Conservation (phyloP, 2,797 vertebrate genomes). For the Lithobates pipiens region DNA sequence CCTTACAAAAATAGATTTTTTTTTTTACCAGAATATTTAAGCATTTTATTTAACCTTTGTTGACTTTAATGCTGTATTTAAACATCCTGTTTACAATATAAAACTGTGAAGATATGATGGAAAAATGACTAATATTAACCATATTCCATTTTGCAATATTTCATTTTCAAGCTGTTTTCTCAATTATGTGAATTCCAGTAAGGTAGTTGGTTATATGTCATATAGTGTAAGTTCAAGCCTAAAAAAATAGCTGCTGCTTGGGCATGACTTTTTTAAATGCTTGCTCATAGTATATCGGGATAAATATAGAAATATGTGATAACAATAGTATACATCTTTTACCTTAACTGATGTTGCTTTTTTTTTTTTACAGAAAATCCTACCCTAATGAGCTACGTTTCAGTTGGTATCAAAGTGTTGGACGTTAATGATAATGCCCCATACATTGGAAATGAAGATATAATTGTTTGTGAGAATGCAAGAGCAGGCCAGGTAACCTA, state of each 20-base stretch:
- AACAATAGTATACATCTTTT: neutral
- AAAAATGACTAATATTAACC: too few species aligned
- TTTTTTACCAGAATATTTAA: too few species aligned
- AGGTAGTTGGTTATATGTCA: neutral
- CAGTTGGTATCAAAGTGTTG: conserved; percentile 90
- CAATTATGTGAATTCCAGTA: neutral
- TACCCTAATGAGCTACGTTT: conserved; percentile 84
- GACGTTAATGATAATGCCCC: conserved; percentile 97
- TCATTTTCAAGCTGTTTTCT: too few species aligned
- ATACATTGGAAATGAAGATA: conserved; percentile 85
- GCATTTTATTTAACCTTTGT: too few species aligned
- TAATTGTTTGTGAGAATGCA: conserved; percentile 93
- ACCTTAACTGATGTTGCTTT: neutral
- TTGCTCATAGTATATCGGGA: too few species aligned
- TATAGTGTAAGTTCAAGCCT: neutral
- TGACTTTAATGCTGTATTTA: too few species aligned
- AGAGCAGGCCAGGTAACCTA: conserved; percentile 88
- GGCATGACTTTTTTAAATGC: neutral
- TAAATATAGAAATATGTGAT: neutral
- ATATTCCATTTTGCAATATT: too few species aligned
- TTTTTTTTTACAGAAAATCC: conserved; percentile 84
- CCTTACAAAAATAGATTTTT: too few species aligned
- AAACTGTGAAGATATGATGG: too few species aligned
- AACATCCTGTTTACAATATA: too few species aligned
- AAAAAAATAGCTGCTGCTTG: neutral